phyloP scores from a whole-genome alignment of 2,888 invertebrate genomes.

The Leucophora obtusa region DNA sequence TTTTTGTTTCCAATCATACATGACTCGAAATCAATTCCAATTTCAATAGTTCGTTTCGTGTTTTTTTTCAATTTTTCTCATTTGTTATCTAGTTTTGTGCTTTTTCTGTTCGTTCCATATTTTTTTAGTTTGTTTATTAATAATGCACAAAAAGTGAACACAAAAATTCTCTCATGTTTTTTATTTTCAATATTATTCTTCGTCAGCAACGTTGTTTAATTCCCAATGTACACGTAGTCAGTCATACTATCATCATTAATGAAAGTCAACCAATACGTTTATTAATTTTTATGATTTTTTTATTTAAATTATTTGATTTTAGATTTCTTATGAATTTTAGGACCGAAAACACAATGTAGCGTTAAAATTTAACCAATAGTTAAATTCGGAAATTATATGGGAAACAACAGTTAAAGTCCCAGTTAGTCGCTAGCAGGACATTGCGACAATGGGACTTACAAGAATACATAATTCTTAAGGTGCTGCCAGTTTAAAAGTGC shows the following conservation, averaged over 20 bases:
- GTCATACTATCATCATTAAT: constrained; percentile 33
- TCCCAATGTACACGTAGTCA: constrained; percentile 58
- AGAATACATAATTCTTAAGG: constrained; percentile 13
- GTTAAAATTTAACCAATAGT: too few species aligned
- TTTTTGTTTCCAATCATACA: constrained; percentile 3
- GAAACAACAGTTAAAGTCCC: too few species aligned
- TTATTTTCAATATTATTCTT: constrained; percentile 5
- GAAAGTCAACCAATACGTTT: constrained; percentile 36
- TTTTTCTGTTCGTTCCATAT: constrained; percentile 39
- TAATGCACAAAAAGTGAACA: constrained; percentile 29
- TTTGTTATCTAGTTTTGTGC: constrained; percentile 24
- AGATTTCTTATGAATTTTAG: neutral
- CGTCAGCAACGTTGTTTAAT: neutral
- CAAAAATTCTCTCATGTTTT: constrained; percentile 14
- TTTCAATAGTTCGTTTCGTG: constrained; percentile 36
- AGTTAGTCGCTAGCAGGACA: too few species aligned
- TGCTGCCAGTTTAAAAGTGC: neutral
- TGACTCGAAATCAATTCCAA: constrained; percentile 41
- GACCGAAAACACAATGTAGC: too few species aligned
- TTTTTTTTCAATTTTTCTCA: constrained; percentile 13
- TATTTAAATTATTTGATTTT: neutral
- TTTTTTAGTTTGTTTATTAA: constrained; percentile 42
- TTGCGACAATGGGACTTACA: too few species aligned
- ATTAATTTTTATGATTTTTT: constrained; percentile 22
- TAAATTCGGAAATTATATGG: too few species aligned